A percentile compares a stretch with the other conserved stretches of the same genome.
Conservation (phyloP, 2,888 invertebrate genomes). For the Agelastica alni region DNA sequence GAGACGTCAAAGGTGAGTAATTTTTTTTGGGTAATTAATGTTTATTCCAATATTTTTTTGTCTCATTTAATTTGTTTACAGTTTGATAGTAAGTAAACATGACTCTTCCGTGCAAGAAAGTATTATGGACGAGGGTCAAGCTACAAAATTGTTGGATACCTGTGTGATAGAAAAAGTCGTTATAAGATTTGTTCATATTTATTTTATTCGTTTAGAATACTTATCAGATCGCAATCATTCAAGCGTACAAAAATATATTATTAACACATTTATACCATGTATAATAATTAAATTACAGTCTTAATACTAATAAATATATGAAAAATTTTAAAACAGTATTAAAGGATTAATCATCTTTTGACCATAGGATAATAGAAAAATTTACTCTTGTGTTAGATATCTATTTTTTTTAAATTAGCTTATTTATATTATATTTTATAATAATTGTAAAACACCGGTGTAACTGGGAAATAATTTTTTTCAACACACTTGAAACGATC, state of each 20-base stretch:
- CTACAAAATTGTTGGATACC: no score
- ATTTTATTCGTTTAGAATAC: slow-evolving; percentile 48
- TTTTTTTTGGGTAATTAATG: no score
- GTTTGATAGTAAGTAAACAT: no score
- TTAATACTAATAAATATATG: slow-evolving; percentile 21
- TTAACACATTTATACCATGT: slow-evolving; percentile 50
- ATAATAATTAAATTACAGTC: slow-evolving; percentile 29
- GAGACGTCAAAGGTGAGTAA: no score
- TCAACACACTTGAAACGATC: no score
- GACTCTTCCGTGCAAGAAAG: no score
- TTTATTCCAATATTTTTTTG: no score
- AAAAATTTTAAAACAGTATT: slow-evolving; percentile 23
- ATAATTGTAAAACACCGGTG: slow-evolving; percentile 12
- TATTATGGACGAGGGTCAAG: no score
- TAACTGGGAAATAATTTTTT: no score
- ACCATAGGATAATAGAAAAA: slow-evolving; percentile 24
- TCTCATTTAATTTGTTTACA: no score
- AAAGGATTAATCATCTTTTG: slow-evolving; percentile 16
- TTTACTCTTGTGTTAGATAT: no score
- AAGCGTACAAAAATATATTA: slow-evolving; percentile 58
- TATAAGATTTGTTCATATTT: slow-evolving; percentile 25
- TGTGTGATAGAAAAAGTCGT: no score
- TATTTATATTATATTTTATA: slow-evolving; percentile 6
- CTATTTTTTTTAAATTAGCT: not conserved
- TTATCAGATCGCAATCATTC: slow-evolving; percentile 54